Evolutionary conservation across 2,797 vertebrate species (phyloP).

Genomic region (Danio aesculapii): DNA sequence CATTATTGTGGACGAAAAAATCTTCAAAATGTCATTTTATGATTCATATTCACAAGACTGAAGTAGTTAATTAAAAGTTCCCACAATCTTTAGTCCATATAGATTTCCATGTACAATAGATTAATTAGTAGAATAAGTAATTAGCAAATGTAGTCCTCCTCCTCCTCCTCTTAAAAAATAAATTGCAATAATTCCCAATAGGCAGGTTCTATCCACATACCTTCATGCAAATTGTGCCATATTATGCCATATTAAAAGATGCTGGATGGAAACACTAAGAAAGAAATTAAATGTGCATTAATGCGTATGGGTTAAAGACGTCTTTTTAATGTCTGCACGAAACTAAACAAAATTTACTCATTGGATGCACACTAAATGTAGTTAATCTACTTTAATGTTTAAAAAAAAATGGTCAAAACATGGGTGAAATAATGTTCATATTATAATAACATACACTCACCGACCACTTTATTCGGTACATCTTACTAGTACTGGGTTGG

Average conservation of each 20-base stretch:
- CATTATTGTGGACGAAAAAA: neutral
- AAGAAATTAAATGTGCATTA: too few species aligned
- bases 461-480: too few species aligned
- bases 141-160: neutral
- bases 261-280: neutral
- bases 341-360: too few species aligned
- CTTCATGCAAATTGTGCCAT: neutral
- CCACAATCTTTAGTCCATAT: neutral
- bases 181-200: neutral
- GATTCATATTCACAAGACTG: neutral
- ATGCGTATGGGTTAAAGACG: too few species aligned
- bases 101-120: neutral
- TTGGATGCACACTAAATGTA: too few species aligned
- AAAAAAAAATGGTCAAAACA: too few species aligned
- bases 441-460: too few species aligned
- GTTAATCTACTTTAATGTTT: too few species aligned
- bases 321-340: too few species aligned
- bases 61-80: neutral
- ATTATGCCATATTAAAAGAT: neutral
- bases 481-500: too few species aligned
- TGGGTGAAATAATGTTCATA: too few species aligned
- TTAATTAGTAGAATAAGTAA: neutral
- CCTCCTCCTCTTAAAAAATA: neutral
- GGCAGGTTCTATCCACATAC: neutral
- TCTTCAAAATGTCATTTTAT: neutral